Evolutionary conservation across 2,888 invertebrate genomes (phyloP), one percentile per base, ranked within the genome.

Genomic region (Chrysomela aeneicollis): DNA sequence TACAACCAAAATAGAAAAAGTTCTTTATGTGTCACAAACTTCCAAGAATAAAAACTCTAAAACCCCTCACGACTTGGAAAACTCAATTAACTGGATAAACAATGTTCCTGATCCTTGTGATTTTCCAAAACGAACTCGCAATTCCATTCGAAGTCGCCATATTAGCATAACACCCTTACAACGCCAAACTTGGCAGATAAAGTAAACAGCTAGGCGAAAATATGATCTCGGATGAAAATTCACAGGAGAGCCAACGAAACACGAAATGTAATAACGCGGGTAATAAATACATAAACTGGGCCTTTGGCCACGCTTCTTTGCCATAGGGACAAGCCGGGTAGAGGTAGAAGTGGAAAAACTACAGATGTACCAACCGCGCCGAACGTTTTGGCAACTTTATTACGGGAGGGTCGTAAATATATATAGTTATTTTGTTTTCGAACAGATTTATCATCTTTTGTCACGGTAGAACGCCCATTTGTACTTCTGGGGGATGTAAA

Each of bases 401-500:
- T 70, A 65, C 63, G 57, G 50, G 49, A 50, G 46, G 59, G 61
- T 61, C 59, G 64, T 67, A 65, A 63, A 63, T 61, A 61, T 70
- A 67, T 61, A 60, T 68, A 67, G 63, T 68, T 67, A 68, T 67
- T 66, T 64, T 64, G 67, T 66, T 67, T 64, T 63, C 61, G 47
- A 63, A 59, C 57, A 65, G 68, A 71, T 71, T 71, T 71, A 71
- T 71, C 68, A 63, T 68, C 68, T 67, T 71, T 71, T 67, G 70
- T 66, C 67, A 64, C 62, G 68, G 70, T 63, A 62, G 64, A 68
- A 68, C 63, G 68, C 64, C 63, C 63, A 62, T 63, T 69, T 68
- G 58, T 58, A 62, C 52, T 35, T 21, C 59, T 49, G 35, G 59
- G 62, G 64, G 37, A 51, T 55, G 51, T 51, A 54, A 55, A 62